A percentile compares a stretch with the other conserved stretches of the same genome.
Evolutionary conservation across 2,113 vertebrate species (phyloP).

Genomic region (Tachysurus fulvidraco): DNA sequence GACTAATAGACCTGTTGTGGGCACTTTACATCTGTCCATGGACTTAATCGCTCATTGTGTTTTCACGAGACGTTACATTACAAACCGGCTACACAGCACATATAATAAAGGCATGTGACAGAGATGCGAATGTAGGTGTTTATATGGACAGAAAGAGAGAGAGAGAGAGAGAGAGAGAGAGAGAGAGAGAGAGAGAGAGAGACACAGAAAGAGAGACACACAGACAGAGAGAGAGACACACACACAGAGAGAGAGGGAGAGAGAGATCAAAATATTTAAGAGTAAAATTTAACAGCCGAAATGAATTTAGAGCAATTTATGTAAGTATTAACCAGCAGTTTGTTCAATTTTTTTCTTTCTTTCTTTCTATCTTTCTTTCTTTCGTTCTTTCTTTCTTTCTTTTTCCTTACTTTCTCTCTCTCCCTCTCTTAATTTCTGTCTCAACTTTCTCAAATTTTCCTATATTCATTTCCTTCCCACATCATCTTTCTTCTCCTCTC

Average conservation of each 20-base stretch:
- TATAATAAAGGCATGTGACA: background rate
- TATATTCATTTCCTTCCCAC: background rate
- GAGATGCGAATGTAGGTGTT: background rate
- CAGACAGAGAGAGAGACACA: background rate
- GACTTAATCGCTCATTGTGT: background rate
- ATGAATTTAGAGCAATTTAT: too few species aligned
- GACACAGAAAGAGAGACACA: too few species aligned
- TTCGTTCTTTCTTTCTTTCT: background rate
- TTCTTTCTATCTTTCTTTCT: too few species aligned
- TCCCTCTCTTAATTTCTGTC: background rate
- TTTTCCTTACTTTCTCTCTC: background rate
- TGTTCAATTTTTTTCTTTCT: too few species aligned
- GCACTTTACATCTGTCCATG: background rate
- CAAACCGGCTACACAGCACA: background rate
- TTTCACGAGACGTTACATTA: background rate
- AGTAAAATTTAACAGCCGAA: too few species aligned
- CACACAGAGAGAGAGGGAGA: background rate
- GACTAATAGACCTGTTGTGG: background rate
- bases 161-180: too few species aligned
- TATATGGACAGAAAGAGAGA: background rate
- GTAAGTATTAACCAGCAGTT: too few species aligned
- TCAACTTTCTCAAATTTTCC: background rate
- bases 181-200: too few species aligned
- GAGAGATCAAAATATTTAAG: too few species aligned
- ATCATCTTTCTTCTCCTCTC: background rate